Evolutionary conservation across 2,113 vertebrate species (phyloP).

Genomic region (Ia io): DNA sequence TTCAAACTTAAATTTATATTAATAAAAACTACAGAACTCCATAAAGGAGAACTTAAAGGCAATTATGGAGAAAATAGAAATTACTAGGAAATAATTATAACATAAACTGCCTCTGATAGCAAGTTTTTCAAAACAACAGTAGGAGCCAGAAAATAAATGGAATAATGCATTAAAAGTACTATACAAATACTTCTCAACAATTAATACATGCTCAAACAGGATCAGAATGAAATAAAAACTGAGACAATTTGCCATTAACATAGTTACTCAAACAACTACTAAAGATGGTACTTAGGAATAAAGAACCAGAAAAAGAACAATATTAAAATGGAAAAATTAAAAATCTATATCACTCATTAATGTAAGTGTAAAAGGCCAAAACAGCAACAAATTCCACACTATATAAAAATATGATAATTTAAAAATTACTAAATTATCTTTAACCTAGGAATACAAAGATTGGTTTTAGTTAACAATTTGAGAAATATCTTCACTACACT

Average conservation of each 20-base stretch:
- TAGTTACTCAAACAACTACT: background rate
- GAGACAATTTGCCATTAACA: background rate
- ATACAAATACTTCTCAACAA: background rate
- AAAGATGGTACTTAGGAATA: background rate
- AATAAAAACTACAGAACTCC: background rate
- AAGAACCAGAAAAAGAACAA: background rate
- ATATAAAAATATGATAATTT: background rate
- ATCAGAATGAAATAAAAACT: background rate
- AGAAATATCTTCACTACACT: background rate
- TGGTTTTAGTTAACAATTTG: background rate
- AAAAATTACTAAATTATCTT: background rate
- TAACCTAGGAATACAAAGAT: background rate
- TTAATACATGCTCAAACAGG: background rate
- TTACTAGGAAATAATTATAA: background rate
- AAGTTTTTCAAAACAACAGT: background rate
- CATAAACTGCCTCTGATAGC: background rate
- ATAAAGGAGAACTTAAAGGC: background rate
- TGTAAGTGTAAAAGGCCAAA: background rate
- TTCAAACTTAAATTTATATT: background rate
- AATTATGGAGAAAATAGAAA: background rate
- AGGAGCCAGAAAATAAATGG: background rate
- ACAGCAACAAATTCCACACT: background rate
- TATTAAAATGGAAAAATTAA: background rate
- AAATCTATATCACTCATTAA: background rate
- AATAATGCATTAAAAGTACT: background rate